These are phyloP conservation scores for Tipula helvola DNA, from an alignment of 2,888 invertebrate genomes.

Conservation along the genomic window DNA sequence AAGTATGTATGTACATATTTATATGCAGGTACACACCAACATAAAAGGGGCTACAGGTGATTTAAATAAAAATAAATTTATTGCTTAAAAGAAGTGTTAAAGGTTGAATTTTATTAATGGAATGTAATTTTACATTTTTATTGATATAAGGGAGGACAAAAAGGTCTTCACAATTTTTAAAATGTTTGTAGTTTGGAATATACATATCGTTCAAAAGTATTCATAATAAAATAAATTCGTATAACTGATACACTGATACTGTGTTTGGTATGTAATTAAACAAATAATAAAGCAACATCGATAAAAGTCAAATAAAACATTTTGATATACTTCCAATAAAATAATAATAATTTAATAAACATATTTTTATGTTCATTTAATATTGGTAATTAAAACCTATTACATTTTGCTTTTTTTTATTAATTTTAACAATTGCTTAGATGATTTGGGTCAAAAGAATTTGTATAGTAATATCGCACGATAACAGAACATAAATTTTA, in stretches of 20 bases:
- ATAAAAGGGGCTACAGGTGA: background rate
- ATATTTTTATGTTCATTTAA: background rate
- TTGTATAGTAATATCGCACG: background rate
- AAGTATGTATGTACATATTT: too few species aligned
- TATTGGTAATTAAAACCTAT: background rate
- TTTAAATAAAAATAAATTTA: background rate
- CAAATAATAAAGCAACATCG: background rate
- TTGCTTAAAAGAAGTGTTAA: background rate
- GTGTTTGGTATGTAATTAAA: background rate
- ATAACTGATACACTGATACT: background rate
- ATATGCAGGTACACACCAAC: background rate
- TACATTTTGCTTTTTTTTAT: background rate
- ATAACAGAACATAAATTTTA: background rate
- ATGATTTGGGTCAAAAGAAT: background rate
- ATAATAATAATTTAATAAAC: background rate
- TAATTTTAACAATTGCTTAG: background rate
- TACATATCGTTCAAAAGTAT: background rate
- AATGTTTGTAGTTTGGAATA: background rate
- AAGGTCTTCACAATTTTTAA: background rate
- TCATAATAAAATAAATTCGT: background rate
- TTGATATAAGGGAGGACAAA: background rate
- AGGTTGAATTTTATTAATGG: background rate
- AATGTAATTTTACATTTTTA: background rate
- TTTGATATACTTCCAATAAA: background rate
- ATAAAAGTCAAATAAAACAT: background rate